phyloP scores from a whole-genome alignment of 2,113 vertebrate genomes.

The Chionis minor region DNA sequence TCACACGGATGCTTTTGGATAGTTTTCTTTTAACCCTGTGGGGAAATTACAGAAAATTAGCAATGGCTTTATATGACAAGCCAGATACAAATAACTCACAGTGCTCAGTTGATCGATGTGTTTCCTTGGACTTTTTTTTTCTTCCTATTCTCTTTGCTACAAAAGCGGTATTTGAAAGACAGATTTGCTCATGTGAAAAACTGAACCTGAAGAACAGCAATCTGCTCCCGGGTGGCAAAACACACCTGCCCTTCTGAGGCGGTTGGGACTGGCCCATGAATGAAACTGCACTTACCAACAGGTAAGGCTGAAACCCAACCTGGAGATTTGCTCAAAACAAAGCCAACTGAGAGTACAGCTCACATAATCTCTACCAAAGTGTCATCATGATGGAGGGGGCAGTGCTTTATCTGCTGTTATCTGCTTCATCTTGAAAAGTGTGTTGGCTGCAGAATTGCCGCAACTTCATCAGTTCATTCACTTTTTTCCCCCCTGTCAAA shows the following conservation, averaged over 20 bases:
- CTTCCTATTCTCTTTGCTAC: neutral
- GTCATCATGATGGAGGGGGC: neutral
- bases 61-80: neutral
- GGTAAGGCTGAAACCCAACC: slow-evolving; percentile 11
- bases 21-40: slow-evolving; percentile 1
- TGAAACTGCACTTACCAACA: neutral
- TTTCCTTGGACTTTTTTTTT: neutral
- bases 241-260: neutral
- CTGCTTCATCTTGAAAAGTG: neutral
- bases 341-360: neutral
- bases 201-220: neutral
- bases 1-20: neutral
- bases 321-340: neutral
- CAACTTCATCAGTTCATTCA: neutral
- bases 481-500: neutral
- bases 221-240: neutral
- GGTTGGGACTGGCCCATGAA: neutral
- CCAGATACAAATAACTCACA: neutral
- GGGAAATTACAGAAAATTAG: slow-evolving; percentile 17
- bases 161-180: neutral
- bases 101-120: neutral
- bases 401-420: neutral
- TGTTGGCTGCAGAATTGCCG: neutral
- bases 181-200: neutral
- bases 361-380: neutral